Conservation (phyloP, 2,797 vertebrate species). For the Melanotaenia nigrans region DNA sequence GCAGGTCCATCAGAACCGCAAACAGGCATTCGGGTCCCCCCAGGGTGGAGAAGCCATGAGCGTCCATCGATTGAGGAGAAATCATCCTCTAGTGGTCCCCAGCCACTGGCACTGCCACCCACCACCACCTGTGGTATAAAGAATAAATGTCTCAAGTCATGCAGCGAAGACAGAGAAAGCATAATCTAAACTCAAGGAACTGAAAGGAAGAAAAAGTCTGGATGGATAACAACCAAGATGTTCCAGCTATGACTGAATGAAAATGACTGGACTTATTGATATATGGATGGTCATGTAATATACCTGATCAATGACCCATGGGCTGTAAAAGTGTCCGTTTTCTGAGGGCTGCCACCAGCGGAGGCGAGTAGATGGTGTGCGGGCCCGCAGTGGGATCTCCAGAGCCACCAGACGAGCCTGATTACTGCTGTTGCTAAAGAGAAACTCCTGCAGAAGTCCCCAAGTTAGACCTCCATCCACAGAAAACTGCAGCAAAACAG, state of each 20-base stretch:
- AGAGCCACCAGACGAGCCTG: constrained; percentile 93
- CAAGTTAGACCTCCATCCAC: constrained; percentile 92
- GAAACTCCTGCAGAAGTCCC: constrained; percentile 96
- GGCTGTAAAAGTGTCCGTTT: constrained; percentile 95
- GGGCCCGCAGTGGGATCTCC: constrained; percentile 93
- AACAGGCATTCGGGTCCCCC: constrained; percentile 96
- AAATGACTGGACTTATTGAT: constrained; percentile 4
- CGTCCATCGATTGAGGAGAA: constrained; percentile 91
- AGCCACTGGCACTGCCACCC: constrained; percentile 96
- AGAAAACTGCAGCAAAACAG: constrained; percentile 95
- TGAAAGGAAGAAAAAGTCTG: neutral
- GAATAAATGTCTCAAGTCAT: constrained; percentile 2
- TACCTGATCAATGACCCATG: constrained; percentile 99
- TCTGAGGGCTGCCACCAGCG: constrained; percentile 99
- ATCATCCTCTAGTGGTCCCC: constrained; percentile 95
- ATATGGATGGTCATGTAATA: constrained; percentile 10
- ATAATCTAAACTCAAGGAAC: neutral
- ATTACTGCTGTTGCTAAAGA: constrained; percentile 97
- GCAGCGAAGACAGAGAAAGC: neutral
- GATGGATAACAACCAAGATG: neutral
- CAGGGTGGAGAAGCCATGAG: constrained; percentile 97
- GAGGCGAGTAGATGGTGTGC: constrained; percentile 88
- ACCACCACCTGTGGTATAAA: constrained; percentile 88
- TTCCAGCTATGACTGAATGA: neutral
- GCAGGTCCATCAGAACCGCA: constrained; percentile 96